Percentiles rank a stretch among this genome's conserved stretches.
Conservation (phyloP, 2,113 vertebrate genomes). For the Seriola quinqueradiata region DNA sequence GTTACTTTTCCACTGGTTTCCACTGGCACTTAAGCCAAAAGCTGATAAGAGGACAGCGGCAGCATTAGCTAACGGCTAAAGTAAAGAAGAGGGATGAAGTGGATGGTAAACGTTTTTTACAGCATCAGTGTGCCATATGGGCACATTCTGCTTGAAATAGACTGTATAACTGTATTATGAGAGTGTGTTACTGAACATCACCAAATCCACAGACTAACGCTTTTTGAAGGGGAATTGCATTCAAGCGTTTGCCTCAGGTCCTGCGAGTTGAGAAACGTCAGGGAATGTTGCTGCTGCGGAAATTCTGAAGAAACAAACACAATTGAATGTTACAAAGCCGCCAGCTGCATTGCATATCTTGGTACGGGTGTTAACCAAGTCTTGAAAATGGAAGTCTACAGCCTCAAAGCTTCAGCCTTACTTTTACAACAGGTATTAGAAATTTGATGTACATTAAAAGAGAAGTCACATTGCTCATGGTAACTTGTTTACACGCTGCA, state of each 20-base stretch:
- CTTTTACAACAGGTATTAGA: too few species aligned
- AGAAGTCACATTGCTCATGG: not conserved
- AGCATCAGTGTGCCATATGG: too few species aligned
- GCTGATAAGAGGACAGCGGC: not conserved
- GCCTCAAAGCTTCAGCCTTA: not conserved
- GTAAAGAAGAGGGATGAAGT: not conserved
- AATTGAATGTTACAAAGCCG: too few species aligned
- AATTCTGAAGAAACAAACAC: not conserved
- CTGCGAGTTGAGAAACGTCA: not conserved
- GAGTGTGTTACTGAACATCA: not conserved
- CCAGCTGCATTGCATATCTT: not conserved
- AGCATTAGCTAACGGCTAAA: not conserved
- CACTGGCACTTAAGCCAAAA: too few species aligned
- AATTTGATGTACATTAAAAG: not conserved
- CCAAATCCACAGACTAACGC: not conserved
- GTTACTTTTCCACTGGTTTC: too few species aligned
- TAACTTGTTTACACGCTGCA: constrained; percentile 2
- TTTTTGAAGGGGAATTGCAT: constrained; percentile 13
- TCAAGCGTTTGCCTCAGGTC: not conserved
- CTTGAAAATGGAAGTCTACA: not conserved
- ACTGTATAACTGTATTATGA: not conserved
- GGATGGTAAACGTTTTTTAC: too few species aligned
- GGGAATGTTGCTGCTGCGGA: not conserved
- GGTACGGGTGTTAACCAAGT: not conserved
- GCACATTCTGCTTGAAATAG: not conserved